Evolutionary conservation across 1,140 invertebrate genomes (phyloP).

Genomic region (Oncopodura yosiiana): DNA sequence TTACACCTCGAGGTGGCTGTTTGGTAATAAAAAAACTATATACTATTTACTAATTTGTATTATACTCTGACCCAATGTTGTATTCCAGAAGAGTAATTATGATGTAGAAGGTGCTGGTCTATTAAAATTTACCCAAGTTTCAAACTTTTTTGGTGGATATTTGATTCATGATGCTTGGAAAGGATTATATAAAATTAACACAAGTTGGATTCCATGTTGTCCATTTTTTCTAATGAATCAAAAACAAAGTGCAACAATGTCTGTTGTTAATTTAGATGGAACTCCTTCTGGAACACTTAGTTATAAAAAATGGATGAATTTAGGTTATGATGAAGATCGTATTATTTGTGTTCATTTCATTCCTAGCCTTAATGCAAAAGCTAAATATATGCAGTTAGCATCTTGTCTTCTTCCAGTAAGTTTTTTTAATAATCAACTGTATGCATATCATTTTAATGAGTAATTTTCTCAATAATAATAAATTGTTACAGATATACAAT

Average conservation of each 20-base stretch:
- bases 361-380: constrained; percentile 19
- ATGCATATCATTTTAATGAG: not conserved
- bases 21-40: constrained; percentile 11
- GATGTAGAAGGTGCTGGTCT: constrained; percentile 19
- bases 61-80: not conserved
- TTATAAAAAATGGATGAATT: constrained; percentile 14
- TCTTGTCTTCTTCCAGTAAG: constrained; percentile 18
- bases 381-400: constrained; percentile 21
- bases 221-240: constrained; percentile 1
- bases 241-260: not conserved
- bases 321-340: constrained; percentile 14
- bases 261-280: constrained; percentile 18
- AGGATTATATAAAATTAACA: constrained; percentile 10
- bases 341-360: constrained; percentile 18
- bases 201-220: constrained; percentile 15
- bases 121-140: constrained; percentile 14
- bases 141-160: constrained; percentile 11
- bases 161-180: constrained; percentile 15
- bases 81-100: not conserved
- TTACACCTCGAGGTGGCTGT: constrained; percentile 7
- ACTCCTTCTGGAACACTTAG: constrained; percentile 11
- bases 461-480: not conserved
- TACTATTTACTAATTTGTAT: not conserved
- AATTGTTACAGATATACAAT: constrained; percentile 1
- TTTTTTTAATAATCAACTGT: not conserved